Evolutionary conservation across 2,797 vertebrate species (phyloP), one percentile per base, ranked within the genome.

Genomic region (Emys orbicularis): DNA sequence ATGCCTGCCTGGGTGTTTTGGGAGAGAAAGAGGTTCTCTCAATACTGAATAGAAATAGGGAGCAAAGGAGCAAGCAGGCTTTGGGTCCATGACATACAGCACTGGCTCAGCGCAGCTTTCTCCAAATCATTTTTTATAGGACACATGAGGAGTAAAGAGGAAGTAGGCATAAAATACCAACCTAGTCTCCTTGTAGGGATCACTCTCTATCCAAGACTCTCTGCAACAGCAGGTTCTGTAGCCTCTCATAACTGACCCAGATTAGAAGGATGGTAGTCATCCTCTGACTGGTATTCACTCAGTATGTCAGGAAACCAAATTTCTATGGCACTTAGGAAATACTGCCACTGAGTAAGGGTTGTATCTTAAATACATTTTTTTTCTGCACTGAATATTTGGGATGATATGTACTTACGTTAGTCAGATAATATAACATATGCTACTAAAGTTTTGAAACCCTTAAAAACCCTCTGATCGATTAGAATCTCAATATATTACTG

Each of bases 71-170:
- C 65, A 68, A 37, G n/a, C 65, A 68, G 16, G 65, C 16, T 65
- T 65, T 65, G 61, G 21, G 13, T 91, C 59, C 54, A 34, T 0
- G 3, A 90, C 37, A 50, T 81, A 91, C 37, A 54, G 37, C 18
- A 77, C 41, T 13, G 0, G 0, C 27, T 76, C 68, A 88, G 27
- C 3, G 7, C 44, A 50, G 86, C 5, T n/a, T 19, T 5, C 1
- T 23, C 34, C 52, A 68, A 21, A n/a, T 37, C 8, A 68, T 18
- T 68, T 68, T 65, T 68, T 68, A 68, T 68, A 9, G 34, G 34
- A 68, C 1, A 19, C n/a, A 37, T 6, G 65, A 68, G n/a, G 34
- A 65, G 8, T 23, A 11, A 18, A 37, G 16, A 68, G n/a, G 65
- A 68, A 68, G 65, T 12, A 72, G 68, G n/a, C 19, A 72, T 23